These are phyloP conservation scores for Leiothrix lutea DNA, from an alignment of 2,113 vertebrate genomes.

Conservation along the genomic window DNA sequence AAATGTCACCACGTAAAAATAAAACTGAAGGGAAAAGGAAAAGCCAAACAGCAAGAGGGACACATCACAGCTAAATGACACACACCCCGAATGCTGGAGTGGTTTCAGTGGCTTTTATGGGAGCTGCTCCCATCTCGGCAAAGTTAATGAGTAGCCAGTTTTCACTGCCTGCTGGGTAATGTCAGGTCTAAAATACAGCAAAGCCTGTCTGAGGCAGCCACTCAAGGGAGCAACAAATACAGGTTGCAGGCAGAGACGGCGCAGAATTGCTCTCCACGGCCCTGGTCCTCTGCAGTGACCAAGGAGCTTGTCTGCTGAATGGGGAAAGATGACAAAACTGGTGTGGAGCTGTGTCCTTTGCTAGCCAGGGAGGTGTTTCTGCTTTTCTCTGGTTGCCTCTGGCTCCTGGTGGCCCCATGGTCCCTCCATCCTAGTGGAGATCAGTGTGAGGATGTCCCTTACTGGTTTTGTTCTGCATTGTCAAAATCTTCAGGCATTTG, in stretches of 20 bases:
- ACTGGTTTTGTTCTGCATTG: background rate
- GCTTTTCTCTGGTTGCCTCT: background rate
- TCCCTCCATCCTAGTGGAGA: background rate
- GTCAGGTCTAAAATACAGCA: constrained; percentile 67
- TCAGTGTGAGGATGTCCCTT: fast-evolving
- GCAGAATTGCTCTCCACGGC: background rate
- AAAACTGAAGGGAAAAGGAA: constrained; percentile 13
- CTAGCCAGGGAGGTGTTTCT: background rate
- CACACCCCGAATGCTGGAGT: background rate
- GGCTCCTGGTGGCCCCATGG: background rate
- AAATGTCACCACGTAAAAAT: constrained; percentile 42
- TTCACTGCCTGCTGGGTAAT: constrained; percentile 63
- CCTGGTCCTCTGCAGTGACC: constrained; percentile 3
- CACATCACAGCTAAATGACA: constrained; percentile 62
- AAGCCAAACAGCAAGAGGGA: constrained; percentile 17
- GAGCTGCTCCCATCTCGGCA: constrained; percentile 55
- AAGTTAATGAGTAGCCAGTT: constrained; percentile 61
- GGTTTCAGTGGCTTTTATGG: constrained; percentile 63
- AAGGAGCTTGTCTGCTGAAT: background rate
- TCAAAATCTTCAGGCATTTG: background rate
- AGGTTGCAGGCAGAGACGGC: background rate
- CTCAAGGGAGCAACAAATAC: constrained; percentile 35
- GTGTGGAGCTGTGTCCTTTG: fast-evolving
- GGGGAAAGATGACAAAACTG: background rate
- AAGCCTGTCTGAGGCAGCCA: constrained; percentile 18